Conservation (phyloP, 2,113 vertebrate species). For the Crypturellus undulatus region DNA sequence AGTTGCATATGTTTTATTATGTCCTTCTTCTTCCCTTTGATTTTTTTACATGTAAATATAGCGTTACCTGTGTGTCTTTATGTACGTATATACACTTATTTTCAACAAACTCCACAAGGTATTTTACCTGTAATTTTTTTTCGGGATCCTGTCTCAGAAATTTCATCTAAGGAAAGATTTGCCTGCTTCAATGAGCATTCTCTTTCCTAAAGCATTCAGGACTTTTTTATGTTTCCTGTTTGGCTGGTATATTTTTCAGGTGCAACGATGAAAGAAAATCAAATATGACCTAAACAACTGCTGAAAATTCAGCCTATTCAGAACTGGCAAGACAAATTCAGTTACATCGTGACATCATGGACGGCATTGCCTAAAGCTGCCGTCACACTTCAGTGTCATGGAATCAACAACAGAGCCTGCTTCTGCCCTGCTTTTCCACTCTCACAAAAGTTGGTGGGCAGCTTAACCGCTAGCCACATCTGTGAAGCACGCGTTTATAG, state of each 20-base stretch:
- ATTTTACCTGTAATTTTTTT: accelerated
- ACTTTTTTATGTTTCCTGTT: neutral
- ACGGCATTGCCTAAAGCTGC: neutral
- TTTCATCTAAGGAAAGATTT: neutral
- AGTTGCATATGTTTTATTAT: neutral
- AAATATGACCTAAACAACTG: neutral
- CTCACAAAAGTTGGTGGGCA: neutral
- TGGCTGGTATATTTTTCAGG: too few relatives aligned
- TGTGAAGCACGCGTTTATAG: too few relatives aligned
- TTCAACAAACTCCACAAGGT: accelerated
- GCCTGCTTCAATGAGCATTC: neutral
- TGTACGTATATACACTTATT: accelerated
- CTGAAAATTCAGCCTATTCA: neutral
- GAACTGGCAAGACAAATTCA: neutral
- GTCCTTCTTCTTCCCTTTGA: too few relatives aligned
- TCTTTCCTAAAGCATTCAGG: neutral
- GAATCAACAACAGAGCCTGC: neutral
- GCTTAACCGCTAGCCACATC: neutral
- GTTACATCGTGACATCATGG: neutral
- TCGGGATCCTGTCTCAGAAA: neutral
- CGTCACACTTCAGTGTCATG: neutral
- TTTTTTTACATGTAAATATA: neutral
- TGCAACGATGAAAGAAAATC: neutral
- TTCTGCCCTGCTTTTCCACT: neutral
- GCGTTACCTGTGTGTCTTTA: too few relatives aligned